A percentile compares a stretch with the other conserved stretches of the same genome.
phyloP scores from a whole-genome alignment of 2,797 vertebrate species.

The Lophius americanus region DNA sequence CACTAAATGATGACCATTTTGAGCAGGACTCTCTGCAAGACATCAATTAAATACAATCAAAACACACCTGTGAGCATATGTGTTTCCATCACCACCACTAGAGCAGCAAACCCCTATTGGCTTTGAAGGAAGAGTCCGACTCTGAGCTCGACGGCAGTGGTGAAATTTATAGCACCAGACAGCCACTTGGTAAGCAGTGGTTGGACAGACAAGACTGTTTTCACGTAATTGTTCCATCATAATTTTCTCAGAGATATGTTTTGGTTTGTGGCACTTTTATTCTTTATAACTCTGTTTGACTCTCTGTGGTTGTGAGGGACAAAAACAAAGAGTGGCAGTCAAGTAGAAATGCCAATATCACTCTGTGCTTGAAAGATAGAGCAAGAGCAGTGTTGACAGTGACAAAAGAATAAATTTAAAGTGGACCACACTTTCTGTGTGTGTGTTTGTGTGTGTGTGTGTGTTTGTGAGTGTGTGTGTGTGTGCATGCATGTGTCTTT shows the following conservation, averaged over 20 bases:
- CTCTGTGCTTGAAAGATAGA: conserved; percentile 38
- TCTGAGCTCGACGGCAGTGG: conserved; percentile 45
- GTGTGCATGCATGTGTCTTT: conserved; percentile 24
- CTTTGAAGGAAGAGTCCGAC: conserved; percentile 38
- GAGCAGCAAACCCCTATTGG: conserved; percentile 39
- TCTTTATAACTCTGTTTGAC: conserved; percentile 10
- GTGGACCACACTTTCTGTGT: conserved; percentile 34
- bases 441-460: not conserved
- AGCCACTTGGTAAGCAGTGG: conserved; percentile 61
- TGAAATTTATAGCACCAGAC: conserved; percentile 58
- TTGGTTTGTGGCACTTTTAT: conserved; percentile 26
- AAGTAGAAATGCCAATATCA: conserved; percentile 13
- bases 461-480: conserved; percentile 1
- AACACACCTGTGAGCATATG: conserved; percentile 65
- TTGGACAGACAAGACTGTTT: conserved; percentile 47
- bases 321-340: conserved; percentile 25
- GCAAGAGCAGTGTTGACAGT: conserved; percentile 19
- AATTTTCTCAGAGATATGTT: conserved; percentile 55
- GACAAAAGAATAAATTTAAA: conserved; percentile 35
- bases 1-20: conserved; percentile 81
- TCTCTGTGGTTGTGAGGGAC: conserved; percentile 15
- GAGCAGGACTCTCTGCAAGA: conserved; percentile 62
- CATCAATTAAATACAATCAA: conserved; percentile 80
- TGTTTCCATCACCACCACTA: conserved; percentile 55
- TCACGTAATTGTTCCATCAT: conserved; percentile 68